Conservation (phyloP, 2,797 vertebrate genomes). For the Etheostoma perlongum region DNA sequence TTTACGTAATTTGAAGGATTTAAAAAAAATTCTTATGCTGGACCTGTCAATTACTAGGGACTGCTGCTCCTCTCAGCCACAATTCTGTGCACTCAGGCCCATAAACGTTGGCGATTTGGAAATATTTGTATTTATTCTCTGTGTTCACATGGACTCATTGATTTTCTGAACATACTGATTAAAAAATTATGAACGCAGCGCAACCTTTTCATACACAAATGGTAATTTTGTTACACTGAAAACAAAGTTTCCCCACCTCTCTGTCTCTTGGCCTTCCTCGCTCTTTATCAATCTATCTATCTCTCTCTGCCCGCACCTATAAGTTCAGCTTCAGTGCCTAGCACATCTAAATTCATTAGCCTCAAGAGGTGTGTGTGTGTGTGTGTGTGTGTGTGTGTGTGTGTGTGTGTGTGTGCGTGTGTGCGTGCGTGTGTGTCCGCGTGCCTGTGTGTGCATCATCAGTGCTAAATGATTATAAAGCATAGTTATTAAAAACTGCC, state of each 20-base stretch:
- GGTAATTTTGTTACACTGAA: slow-evolving; percentile 57
- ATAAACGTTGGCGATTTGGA: neutral
- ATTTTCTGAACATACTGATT: slow-evolving; percentile 30
- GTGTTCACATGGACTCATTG: neutral
- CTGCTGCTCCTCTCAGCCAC: neutral
- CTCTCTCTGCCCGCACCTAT: slow-evolving; percentile 47
- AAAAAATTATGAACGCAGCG: slow-evolving; percentile 44
- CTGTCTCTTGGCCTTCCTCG: slow-evolving; percentile 59
- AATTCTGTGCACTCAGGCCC: neutral
- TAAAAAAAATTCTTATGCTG: neutral
- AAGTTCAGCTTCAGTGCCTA: slow-evolving; percentile 81
- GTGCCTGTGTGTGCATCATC: slow-evolving; percentile 57
- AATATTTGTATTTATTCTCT: neutral
- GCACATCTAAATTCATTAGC: slow-evolving; percentile 84
- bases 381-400: slow-evolving; percentile 41
- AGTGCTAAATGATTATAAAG: slow-evolving; percentile 83
- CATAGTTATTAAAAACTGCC: slow-evolving; percentile 82
- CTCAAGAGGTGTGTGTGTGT: slow-evolving; percentile 64
- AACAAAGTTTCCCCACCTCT: slow-evolving; percentile 55
- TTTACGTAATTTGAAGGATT: neutral
- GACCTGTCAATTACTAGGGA: neutral
- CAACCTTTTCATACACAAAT: slow-evolving; percentile 49
- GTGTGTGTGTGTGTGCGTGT: slow-evolving; percentile 21
- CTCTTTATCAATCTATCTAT: slow-evolving; percentile 71
- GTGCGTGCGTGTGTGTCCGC: slow-evolving; percentile 37